Evolutionary conservation across 2,113 vertebrate species (phyloP).

Genomic region (Glaucomys volans): DNA sequence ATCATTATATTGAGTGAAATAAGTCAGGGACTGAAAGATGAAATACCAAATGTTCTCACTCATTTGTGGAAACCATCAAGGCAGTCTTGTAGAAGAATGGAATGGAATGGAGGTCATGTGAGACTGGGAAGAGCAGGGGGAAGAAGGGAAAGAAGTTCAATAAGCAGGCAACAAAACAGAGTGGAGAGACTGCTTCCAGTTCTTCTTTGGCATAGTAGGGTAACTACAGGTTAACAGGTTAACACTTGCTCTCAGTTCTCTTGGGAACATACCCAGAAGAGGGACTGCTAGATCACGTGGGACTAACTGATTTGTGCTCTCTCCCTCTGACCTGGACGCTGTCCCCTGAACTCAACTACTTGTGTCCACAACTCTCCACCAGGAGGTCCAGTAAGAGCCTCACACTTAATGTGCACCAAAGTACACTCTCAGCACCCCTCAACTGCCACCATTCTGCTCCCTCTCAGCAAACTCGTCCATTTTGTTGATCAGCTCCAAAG

Average conservation of each 20-base stretch:
- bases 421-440: background rate
- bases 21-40: background rate
- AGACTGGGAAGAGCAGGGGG: background rate
- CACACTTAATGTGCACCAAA: background rate
- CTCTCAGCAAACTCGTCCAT: too few species aligned
- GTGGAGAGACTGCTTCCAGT: background rate
- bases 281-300: accelerated
- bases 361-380: background rate
- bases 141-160: background rate
- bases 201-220: background rate
- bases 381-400: background rate
- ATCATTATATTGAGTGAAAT: background rate
- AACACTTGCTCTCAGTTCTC: background rate
- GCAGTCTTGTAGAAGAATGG: background rate
- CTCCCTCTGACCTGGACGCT: background rate
- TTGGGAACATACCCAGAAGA: accelerated
- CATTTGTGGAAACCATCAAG: background rate
- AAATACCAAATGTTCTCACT: background rate
- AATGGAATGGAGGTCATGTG: background rate
- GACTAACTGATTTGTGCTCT: too few species aligned
- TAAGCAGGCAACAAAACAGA: background rate
- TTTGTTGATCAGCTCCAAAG: background rate
- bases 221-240: background rate
- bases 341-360: background rate
- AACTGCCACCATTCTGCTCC: background rate